Base-by-base conservation (phyloP, 2,888 invertebrate genomes). In the Hedychridium roseum region DNA sequence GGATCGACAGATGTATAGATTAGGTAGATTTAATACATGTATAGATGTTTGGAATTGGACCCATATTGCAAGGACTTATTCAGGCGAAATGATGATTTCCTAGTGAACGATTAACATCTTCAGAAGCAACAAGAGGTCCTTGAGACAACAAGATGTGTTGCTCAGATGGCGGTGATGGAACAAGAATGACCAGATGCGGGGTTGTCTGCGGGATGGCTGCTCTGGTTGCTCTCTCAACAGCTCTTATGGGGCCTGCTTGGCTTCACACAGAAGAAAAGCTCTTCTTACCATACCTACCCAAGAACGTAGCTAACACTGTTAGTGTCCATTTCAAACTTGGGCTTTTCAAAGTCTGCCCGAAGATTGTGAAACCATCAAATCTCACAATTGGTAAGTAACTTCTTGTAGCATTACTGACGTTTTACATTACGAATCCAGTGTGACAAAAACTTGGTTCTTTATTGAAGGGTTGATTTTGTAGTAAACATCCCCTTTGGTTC, bases 241-340 rank as follows among this genome's bases (percentile, higher is more conserved):
- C 78, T 1, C 67, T 78, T 26, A 54, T 77, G 30, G 78, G 78
- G n/a, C 77, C 78, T 7, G 76, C 76, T 14, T 78, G 78, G 78
- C 70, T 78, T 28, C 76, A 76, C 51, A 78, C 78, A 30, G 78
- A 78, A 48, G 78, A 78, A 49, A 71, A 69, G 50, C 57, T 76
- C 26, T 58, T 60, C 20, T 49, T 68, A 42, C 70, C 73, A n/a
- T 60, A 69, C 31, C 43, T 73, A 27, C 65, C 73, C 2, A 66
- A 67, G 15, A 74, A 66, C 38, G 52, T 67, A 12, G 60, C 68
- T 6, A 58, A 63, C 21, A 49, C 59, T n/a, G 71, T 75, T 46
- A 77, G 68, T 43, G 78, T 78, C 6, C 68, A 45, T 32, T 78
- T 78, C 67, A 76, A 76, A 52, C 66, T 78, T 14, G 78, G 78